phyloP scores from a whole-genome alignment of 2,888 invertebrate genomes.

The Oligia strigilis region DNA sequence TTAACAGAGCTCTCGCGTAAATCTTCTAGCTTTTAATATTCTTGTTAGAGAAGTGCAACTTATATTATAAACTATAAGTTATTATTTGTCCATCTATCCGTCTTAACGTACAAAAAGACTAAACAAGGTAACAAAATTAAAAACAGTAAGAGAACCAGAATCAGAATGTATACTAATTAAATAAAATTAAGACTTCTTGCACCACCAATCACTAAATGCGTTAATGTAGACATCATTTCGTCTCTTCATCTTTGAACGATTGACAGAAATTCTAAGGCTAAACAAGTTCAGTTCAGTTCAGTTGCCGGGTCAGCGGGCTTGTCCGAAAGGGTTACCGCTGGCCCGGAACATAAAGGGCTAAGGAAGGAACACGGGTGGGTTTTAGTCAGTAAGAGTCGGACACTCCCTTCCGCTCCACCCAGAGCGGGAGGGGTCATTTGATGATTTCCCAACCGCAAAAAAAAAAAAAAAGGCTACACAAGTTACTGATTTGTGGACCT shows the following conservation, averaged over 20 bases:
- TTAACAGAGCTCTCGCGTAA: neutral
- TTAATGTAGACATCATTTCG: neutral
- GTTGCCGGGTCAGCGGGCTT: too few relatives aligned
- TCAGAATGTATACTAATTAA: neutral
- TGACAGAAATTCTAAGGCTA: neutral
- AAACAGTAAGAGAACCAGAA: neutral
- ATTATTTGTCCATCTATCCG: too few relatives aligned
- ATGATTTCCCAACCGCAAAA: too few relatives aligned
- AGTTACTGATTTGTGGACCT: neutral
- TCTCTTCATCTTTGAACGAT: neutral
- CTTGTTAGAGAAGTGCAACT: neutral
- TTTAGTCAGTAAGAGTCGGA: too few relatives aligned
- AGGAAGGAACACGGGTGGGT: too few relatives aligned
- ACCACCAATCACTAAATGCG: neutral
- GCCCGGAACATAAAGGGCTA: too few relatives aligned
- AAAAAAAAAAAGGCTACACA: too few relatives aligned
- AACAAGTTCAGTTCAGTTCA: neutral
- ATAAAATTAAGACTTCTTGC: neutral
- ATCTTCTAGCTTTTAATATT: neutral
- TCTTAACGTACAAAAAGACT: neutral
- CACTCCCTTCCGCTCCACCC: too few relatives aligned
- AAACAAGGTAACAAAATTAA: neutral
- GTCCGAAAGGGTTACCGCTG: too few relatives aligned
- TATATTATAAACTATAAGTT: neutral
- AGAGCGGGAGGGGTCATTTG: too few relatives aligned